A percentile compares a stretch with the other conserved stretches of the same genome.
phyloP scores from a whole-genome alignment of 2,113 vertebrate species.

The Cololabis saira region DNA sequence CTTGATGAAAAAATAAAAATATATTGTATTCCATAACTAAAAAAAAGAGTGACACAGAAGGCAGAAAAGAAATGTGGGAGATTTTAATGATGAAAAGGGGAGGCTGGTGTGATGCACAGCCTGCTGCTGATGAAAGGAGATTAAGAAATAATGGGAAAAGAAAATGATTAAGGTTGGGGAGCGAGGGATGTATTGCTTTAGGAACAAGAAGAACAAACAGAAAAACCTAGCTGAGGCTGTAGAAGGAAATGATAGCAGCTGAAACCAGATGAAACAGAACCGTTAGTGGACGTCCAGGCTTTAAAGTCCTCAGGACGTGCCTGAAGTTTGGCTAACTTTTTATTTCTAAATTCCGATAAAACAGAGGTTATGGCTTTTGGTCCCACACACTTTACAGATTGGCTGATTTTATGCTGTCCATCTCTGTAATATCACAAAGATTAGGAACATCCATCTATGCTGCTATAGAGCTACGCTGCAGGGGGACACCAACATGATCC shows the following conservation, averaged over 20 bases:
- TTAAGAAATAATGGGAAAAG: slow-evolving; percentile 39
- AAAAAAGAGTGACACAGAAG: slow-evolving; percentile 20
- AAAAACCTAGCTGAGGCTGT: slow-evolving; percentile 13
- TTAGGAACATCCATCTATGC: no score
- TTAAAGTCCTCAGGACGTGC: background rate
- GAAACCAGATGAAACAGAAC: slow-evolving; percentile 15
- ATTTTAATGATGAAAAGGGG: slow-evolving; percentile 58
- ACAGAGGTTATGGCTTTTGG: no score
- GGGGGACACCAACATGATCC: no score
- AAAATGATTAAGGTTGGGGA: slow-evolving; percentile 15
- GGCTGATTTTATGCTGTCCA: no score
- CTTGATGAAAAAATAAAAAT: slow-evolving; percentile 16
- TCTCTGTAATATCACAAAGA: no score
- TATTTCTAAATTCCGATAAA: no score
- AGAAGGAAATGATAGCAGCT: slow-evolving; percentile 26
- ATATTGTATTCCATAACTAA: background rate
- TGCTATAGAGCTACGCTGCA: no score
- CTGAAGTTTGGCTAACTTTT: background rate
- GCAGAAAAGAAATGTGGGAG: slow-evolving; percentile 10
- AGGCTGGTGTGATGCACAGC: slow-evolving; percentile 14
- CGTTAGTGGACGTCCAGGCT: no score
- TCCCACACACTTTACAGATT: no score
- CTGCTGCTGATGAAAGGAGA: slow-evolving; percentile 53
- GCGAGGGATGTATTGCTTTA: slow-evolving; percentile 26
- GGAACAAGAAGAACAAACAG: slow-evolving; percentile 31